Conservation (phyloP, 2,888 invertebrate species). For the Euphydryas editha region DNA sequence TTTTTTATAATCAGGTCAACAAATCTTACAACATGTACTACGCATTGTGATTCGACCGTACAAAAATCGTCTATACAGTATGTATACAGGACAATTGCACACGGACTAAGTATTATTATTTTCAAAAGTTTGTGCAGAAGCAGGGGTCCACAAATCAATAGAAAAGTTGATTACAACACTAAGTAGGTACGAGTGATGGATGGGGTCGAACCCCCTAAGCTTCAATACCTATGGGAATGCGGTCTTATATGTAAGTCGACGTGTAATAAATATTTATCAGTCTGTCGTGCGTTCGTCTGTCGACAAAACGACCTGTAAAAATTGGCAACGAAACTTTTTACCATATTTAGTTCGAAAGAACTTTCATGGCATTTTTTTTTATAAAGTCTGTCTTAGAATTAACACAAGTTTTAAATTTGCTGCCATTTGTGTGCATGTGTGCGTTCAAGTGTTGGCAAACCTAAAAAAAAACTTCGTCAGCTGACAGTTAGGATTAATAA, state of each 20-base stretch:
- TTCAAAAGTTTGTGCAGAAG: slow-evolving; percentile 14
- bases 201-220: slow-evolving; percentile 37
- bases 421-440: too few species aligned
- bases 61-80: background rate
- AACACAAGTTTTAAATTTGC: too few species aligned
- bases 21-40: background rate
- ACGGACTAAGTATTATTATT: background rate
- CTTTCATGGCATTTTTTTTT: too few species aligned
- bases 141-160: slow-evolving; percentile 39
- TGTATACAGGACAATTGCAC: background rate
- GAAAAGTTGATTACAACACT: slow-evolving; percentile 41
- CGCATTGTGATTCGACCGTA: background rate
- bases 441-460: too few species aligned
- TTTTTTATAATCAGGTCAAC: too few species aligned
- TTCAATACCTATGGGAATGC: slow-evolving; percentile 29
- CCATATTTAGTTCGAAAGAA: background rate
- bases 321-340: background rate
- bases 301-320: background rate
- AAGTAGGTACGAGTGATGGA: slow-evolving; percentile 39
- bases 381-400: too few species aligned
- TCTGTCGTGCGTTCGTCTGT: slow-evolving; percentile 1
- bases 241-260: slow-evolving; percentile 22
- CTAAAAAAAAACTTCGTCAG: too few species aligned
- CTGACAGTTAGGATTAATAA: too few species aligned
- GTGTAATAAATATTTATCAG: slow-evolving; percentile 23